A percentile compares a stretch with the other conserved stretches of the same genome.
Conservation (phyloP, 2,113 vertebrate species). For the Pterocles gutturalis region DNA sequence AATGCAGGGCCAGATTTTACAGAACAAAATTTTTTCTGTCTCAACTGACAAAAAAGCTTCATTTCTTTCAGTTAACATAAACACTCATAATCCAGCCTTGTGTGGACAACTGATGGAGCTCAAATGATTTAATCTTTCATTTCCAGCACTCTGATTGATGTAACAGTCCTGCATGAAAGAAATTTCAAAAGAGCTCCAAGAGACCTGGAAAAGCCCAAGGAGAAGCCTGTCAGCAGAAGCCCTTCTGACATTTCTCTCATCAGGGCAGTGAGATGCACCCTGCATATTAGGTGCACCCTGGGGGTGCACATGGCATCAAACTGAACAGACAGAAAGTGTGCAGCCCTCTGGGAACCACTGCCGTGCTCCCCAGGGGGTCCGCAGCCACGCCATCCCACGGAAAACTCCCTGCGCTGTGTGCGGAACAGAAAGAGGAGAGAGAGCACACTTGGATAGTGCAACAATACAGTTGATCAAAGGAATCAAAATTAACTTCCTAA, state of each 20-base stretch:
- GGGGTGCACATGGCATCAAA: not conserved
- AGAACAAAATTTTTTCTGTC: not conserved
- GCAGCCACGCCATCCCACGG: not conserved
- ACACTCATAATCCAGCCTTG: not conserved
- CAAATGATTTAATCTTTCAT: not conserved
- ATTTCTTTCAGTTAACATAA: not conserved
- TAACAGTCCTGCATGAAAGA: not conserved
- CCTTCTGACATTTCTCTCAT: not conserved
- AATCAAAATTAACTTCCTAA: not conserved
- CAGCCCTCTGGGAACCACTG: not conserved
- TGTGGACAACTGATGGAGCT: not conserved
- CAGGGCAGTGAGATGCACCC: accelerated
- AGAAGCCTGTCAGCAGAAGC: not conserved
- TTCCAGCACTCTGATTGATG: not conserved
- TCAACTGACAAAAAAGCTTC: not conserved
- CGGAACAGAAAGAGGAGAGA: not conserved
- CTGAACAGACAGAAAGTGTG: not conserved
- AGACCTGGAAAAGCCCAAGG: not conserved
- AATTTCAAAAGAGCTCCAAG: not conserved
- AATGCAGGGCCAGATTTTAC: not conserved
- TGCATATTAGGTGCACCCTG: not conserved
- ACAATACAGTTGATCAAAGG: not conserved
- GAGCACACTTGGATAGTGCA: accelerated
- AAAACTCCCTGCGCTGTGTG: not conserved
- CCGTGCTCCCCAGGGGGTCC: accelerated